Conservation (phyloP, 2,888 invertebrate species). For the Sisyra terminalis region DNA sequence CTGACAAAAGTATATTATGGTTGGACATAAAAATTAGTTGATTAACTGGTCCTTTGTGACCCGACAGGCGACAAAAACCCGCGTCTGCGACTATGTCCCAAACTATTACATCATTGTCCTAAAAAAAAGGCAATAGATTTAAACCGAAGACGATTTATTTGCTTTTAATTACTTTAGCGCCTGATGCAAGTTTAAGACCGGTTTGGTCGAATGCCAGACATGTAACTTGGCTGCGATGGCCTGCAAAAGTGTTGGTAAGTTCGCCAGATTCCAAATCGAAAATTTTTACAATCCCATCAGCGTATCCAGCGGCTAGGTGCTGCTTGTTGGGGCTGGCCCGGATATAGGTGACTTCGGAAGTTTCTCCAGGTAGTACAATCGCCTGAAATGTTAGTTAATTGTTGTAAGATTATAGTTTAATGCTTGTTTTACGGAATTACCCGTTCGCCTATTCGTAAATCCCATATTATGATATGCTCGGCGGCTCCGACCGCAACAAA, state of each 20-base stretch:
- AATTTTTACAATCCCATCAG: slow-evolving; percentile 73
- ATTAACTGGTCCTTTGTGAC: slow-evolving; percentile 84
- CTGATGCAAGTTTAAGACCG: slow-evolving; percentile 77
- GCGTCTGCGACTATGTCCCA: slow-evolving; percentile 90
- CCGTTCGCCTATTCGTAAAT: slow-evolving; percentile 71
- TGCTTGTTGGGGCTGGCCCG: slow-evolving; percentile 59
- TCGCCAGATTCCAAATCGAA: slow-evolving; percentile 64
- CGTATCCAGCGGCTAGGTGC: slow-evolving; percentile 80
- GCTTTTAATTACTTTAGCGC: slow-evolving; percentile 62
- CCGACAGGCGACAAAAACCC: slow-evolving; percentile 76
- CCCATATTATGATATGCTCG: slow-evolving; percentile 90
- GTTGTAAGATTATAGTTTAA: not conserved
- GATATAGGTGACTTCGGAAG: slow-evolving; percentile 59
- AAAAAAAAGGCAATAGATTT: slow-evolving; percentile 18
- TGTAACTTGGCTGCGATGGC: slow-evolving; percentile 76
- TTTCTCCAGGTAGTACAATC: slow-evolving; percentile 63
- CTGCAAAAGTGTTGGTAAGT: slow-evolving; percentile 53
- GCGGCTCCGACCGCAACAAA: slow-evolving; percentile 84
- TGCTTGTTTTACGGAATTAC: slow-evolving; percentile 24
- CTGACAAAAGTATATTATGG: slow-evolving; percentile 53
- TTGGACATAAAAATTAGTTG: slow-evolving; percentile 57
- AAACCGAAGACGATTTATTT: too few species aligned
- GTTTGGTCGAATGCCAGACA: slow-evolving; percentile 65
- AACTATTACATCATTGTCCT: slow-evolving; percentile 87
- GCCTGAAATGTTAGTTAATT: slow-evolving; percentile 34